These are phyloP conservation scores for Oenanthe melanoleuca DNA, from an alignment of 2,113 vertebrate species.

Conservation along the genomic window DNA sequence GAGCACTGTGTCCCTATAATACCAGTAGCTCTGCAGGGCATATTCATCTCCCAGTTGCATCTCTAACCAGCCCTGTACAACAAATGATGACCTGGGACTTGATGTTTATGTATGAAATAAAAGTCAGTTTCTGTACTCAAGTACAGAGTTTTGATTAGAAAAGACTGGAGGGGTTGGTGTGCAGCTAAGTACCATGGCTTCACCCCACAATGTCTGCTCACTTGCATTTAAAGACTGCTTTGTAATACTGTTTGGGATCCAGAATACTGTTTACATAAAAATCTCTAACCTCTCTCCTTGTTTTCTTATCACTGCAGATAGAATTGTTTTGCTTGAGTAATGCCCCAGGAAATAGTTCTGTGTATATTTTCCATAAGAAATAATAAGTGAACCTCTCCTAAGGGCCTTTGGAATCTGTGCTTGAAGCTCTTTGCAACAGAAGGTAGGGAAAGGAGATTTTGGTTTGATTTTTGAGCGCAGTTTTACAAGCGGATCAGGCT, in stretches of 20 bases:
- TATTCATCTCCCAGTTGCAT: rapidly evolving
- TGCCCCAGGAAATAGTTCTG: constrained; percentile 18
- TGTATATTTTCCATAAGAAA: constrained; percentile 7
- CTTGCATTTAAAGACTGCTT: not conserved
- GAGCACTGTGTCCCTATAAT: not conserved
- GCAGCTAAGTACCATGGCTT: rapidly evolving
- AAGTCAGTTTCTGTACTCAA: not conserved
- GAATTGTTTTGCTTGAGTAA: constrained; percentile 23
- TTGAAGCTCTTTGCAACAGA: not conserved
- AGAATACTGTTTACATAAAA: not conserved
- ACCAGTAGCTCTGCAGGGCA: not conserved
- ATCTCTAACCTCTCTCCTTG: not conserved
- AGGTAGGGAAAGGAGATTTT: not conserved
- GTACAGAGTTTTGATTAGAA: not conserved
- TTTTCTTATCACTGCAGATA: constrained; percentile 43
- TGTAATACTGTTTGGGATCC: not conserved
- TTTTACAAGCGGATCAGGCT: not conserved
- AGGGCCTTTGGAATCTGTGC: not conserved
- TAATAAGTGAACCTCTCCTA: not conserved
- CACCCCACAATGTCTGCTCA: rapidly evolving
- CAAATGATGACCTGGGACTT: not conserved
- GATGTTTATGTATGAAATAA: not conserved
- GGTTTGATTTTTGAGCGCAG: not conserved
- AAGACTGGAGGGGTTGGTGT: not conserved
- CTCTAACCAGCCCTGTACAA: not conserved